Evolutionary conservation across 2,797 vertebrate species (phyloP), one percentile per base, ranked within the genome.

Genomic region (Lepus oiostolus): DNA sequence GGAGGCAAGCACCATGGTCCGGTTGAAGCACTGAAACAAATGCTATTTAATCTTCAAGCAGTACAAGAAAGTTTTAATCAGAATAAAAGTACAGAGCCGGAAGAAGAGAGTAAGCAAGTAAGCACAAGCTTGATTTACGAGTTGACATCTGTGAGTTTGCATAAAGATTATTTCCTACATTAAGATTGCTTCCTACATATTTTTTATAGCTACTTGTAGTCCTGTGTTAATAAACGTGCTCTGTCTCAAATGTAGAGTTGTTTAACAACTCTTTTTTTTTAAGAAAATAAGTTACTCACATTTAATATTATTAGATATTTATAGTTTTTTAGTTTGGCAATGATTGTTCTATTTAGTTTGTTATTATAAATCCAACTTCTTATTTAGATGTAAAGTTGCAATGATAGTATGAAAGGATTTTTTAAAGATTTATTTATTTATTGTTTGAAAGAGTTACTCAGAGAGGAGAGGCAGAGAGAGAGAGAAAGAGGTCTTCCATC

Each of bases 21-120:
- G 0, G 98, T 99, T 71, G 99, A 99, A 98, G 98, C 99, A 65
- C 94, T 99, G 90, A 99, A 99, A 88, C 98, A 99, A 94, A 99
- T 99, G 98, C 97, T 99, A 81, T 99, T 99, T 97, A 99, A 98
- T 90, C 98, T 99, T 82, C 99, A 99, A 98, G 97, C 98, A 7
- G 98, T 99, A 91, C 99, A 99, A 91, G 98, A 98, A 65, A 97
- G 98, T 58, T 98, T 98, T 83, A 98, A 76, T 93, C 96, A 95
- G 89, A 96, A 96, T 47, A 93, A 90, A 96, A 70, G 88, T 24
- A 22, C 70, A 96, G 98, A 98, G 65, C 97, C 97, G 32, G 93
- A 97, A 74, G 97, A 98, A 54, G 97, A 97, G 35, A 42, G 87
- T 54, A 76, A 84, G 52, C 95, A 97, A 72, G 98, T 97, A 91